Evolutionary conservation across 1,140 invertebrate species (phyloP).

Genomic region (Hypsibius dujardini): DNA sequence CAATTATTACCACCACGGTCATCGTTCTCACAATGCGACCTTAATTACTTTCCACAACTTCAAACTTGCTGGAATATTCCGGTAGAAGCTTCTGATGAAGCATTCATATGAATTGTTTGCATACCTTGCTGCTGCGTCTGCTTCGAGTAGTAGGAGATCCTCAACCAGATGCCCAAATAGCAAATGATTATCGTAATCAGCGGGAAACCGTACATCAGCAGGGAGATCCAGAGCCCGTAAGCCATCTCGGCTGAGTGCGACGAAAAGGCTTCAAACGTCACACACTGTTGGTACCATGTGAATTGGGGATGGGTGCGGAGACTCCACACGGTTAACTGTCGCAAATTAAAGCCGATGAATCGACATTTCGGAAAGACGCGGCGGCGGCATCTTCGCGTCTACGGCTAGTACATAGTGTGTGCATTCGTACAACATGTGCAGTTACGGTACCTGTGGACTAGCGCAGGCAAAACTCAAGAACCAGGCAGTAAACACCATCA

Average conservation of each 20-base stretch:
- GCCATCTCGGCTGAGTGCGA: not conserved
- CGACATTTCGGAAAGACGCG: too few relatives aligned
- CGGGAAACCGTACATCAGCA: constrained; percentile 12
- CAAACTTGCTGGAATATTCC: too few relatives aligned
- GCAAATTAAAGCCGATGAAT: too few relatives aligned
- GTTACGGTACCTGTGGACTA: constrained; percentile 6
- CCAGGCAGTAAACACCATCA: constrained; percentile 5
- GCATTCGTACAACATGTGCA: too few relatives aligned
- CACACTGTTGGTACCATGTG: constrained; percentile 15
- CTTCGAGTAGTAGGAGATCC: constrained; percentile 4
- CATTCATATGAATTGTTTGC: too few relatives aligned
- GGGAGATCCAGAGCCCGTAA: not conserved
- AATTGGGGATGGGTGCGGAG: not conserved
- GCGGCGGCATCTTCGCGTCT: too few relatives aligned
- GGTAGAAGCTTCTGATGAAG: too few relatives aligned
- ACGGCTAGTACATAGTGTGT: too few relatives aligned
- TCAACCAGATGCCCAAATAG: not conserved
- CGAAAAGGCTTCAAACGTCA: constrained; percentile 5
- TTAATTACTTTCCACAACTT: too few relatives aligned
- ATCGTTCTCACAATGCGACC: too few relatives aligned
- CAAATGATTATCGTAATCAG: constrained; percentile 5
- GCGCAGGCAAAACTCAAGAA: not conserved
- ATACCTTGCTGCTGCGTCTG: not conserved
- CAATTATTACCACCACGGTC: too few relatives aligned
- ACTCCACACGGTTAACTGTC: not conserved